Evolutionary conservation across 1,140 invertebrate genomes (phyloP).

Genomic region (Phocides pigmalion): DNA sequence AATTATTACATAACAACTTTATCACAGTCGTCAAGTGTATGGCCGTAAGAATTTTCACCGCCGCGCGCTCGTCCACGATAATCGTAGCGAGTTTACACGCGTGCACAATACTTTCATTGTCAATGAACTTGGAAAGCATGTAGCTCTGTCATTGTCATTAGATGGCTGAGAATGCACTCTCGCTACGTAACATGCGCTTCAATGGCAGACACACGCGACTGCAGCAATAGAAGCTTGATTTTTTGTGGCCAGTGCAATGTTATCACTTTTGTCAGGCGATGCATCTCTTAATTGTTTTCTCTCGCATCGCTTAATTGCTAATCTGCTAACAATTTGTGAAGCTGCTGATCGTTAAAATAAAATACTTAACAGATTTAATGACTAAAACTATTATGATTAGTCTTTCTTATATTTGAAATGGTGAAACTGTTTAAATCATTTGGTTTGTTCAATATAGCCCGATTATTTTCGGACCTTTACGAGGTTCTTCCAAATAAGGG

Average conservation of each 20-base stretch:
- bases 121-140: constrained; percentile 82
- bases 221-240: constrained; percentile 38
- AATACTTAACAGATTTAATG: too few relatives aligned
- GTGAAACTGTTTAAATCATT: too few relatives aligned
- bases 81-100: constrained; percentile 69
- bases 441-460: too few relatives aligned
- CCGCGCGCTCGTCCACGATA: constrained; percentile 14
- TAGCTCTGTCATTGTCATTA: constrained; percentile 77
- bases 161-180: constrained; percentile 78
- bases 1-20: too few relatives aligned
- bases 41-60: neutral
- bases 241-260: constrained; percentile 20
- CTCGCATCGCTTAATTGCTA: neutral
- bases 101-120: constrained; percentile 77
- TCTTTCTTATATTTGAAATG: too few relatives aligned
- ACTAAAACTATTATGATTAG: too few relatives aligned
- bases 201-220: constrained; percentile 54
- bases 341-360: neutral
- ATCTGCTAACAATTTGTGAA: neutral
- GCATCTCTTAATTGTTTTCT: constrained; percentile 24
- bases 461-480: too few relatives aligned
- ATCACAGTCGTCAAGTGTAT: too few relatives aligned
- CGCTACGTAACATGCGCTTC: constrained; percentile 61
- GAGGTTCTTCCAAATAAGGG: too few relatives aligned
- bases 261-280: constrained; percentile 34